These are phyloP conservation scores for Drosophila arawakana DNA, from an alignment of 1,140 invertebrate species.

Conservation along the genomic window DNA sequence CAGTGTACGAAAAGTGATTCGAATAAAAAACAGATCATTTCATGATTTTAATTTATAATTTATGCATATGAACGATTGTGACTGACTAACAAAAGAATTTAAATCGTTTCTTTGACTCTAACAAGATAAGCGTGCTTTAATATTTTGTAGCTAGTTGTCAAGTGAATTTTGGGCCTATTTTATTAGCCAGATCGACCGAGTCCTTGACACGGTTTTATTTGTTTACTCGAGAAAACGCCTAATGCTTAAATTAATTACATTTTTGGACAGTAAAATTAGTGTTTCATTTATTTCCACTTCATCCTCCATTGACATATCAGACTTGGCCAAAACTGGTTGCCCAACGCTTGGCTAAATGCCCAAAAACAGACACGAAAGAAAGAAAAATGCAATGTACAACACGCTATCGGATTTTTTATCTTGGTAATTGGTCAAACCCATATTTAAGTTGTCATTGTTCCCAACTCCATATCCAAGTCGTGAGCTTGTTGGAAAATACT, in stretches of 20 bases:
- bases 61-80: constrained; percentile 14
- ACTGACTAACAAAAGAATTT: constrained; percentile 14
- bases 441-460: constrained; percentile 35
- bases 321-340: constrained; percentile 46
- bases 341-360: constrained; percentile 31
- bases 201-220: constrained; percentile 17
- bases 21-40: background rate
- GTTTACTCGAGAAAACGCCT: constrained; percentile 1
- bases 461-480: background rate
- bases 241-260: constrained; percentile 1
- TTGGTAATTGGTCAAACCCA: constrained; percentile 31
- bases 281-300: constrained; percentile 13
- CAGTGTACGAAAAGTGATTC: constrained; percentile 12
- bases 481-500: background rate
- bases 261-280: background rate
- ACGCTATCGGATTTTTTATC: constrained; percentile 17
- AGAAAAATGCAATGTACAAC: constrained; percentile 30
- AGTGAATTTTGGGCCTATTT: constrained; percentile 1
- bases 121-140: constrained; percentile 3
- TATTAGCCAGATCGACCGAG: background rate
- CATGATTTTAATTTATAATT: constrained; percentile 5
- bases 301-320: constrained; percentile 40
- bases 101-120: background rate
- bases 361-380: constrained; percentile 10
- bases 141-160: background rate